Evolutionary conservation across 2,797 vertebrate species (phyloP).

Genomic region (Numenius phaeopus): DNA sequence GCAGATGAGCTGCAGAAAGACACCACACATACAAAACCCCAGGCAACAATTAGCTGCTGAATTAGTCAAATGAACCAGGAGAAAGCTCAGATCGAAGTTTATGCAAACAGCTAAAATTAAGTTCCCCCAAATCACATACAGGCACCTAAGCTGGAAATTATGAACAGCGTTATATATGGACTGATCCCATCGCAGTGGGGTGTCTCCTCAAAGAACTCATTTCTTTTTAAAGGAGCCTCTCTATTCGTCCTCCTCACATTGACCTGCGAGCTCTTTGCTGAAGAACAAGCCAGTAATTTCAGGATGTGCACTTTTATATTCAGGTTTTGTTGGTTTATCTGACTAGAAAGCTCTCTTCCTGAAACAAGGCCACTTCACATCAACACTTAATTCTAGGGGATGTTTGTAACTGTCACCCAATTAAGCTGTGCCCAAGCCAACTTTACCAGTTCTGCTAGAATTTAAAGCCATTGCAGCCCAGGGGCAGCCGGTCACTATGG

Average conservation of each 20-base stretch:
- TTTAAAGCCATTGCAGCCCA: not conserved
- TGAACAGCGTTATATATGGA: rapidly evolving
- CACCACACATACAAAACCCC: not conserved
- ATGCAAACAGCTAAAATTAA: not conserved
- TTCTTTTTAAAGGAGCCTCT: not conserved
- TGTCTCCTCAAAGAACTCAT: not conserved
- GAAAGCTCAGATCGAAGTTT: not conserved
- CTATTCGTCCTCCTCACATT: not conserved
- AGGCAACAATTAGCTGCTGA: not conserved
- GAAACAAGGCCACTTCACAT: not conserved
- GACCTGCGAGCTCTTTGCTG: not conserved
- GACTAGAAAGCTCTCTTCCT: not conserved
- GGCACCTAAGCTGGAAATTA: not conserved
- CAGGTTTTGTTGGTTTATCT: not conserved
- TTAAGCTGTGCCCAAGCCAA: not conserved
- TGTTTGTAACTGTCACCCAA: not conserved
- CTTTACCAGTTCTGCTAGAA: not conserved
- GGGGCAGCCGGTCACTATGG: too few relatives aligned
- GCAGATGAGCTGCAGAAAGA: not conserved
- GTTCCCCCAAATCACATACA: not conserved
- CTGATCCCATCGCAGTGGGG: rapidly evolving
- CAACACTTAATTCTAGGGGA: not conserved
- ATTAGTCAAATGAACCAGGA: not conserved
- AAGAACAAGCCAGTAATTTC: not conserved
- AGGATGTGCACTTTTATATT: rapidly evolving